phyloP scores from a whole-genome alignment of 2,888 invertebrate genomes.

The Cheilosia soror region DNA sequence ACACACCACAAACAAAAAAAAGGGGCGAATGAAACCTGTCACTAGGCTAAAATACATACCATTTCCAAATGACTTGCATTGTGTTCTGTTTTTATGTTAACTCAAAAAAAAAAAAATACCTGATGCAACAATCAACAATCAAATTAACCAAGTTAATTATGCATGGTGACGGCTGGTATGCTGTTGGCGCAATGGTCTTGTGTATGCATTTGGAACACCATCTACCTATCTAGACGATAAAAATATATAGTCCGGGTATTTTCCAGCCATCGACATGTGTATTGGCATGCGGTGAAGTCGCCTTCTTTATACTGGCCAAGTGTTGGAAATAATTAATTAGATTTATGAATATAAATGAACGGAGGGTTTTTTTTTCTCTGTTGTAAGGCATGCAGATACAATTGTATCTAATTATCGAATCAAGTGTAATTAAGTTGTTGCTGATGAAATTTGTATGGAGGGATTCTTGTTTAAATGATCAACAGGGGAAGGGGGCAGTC shows the following conservation, averaged over 20 bases:
- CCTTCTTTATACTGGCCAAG: conserved; percentile 36
- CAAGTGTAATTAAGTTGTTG: conserved; percentile 71
- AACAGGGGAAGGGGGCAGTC: neutral
- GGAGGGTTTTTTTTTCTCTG: conserved; percentile 8
- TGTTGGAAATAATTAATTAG: conserved; percentile 67
- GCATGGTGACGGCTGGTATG: conserved; percentile 44
- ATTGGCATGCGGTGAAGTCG: conserved; percentile 40
- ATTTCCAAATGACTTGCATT: too few species aligned
- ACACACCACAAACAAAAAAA: too few species aligned
- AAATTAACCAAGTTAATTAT: conserved; percentile 53
- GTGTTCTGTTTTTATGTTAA: neutral
- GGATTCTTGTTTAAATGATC: conserved; percentile 24
- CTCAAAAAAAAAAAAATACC: neutral
- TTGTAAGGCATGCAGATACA: conserved; percentile 55
- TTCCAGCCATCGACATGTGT: conserved; percentile 2
- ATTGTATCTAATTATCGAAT: conserved; percentile 66
- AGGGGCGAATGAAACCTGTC: too few species aligned
- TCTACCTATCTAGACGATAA: neutral
- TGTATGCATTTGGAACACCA: conserved; percentile 21
- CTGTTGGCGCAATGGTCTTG: conserved; percentile 12
- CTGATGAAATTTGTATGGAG: conserved; percentile 54
- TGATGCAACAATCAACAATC: conserved; percentile 31
- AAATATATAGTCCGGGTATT: conserved; percentile 2
- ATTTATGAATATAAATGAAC: conserved; percentile 65
- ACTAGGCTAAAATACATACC: too few species aligned